Evolutionary conservation across 2,113 vertebrate genomes (phyloP).

Genomic region (Hyaena hyaena): DNA sequence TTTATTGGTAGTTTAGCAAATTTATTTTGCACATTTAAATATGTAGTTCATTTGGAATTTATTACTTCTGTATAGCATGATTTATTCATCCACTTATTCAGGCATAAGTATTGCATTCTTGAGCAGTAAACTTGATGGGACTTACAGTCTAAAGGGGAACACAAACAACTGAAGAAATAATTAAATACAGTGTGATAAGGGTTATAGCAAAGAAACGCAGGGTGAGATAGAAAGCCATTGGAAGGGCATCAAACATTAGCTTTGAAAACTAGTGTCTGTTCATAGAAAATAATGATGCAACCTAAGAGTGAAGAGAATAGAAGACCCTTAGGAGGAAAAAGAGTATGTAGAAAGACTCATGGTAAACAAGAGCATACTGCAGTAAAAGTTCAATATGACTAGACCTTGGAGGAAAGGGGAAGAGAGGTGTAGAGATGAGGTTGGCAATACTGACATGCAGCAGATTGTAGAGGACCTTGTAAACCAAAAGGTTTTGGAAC

Average conservation of each 20-base stretch:
- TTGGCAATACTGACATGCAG: neutral
- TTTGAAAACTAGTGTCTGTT: neutral
- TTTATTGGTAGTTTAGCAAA: neutral
- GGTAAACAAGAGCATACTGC: neutral
- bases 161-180: neutral
- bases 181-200: neutral
- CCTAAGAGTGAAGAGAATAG: neutral
- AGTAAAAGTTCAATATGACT: neutral
- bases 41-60: neutral
- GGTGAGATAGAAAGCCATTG: neutral
- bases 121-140: neutral
- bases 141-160: neutral
- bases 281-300: neutral
- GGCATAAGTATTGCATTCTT: neutral
- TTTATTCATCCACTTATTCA: neutral
- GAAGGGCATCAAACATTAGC: neutral
- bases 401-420: neutral
- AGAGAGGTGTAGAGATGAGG: neutral
- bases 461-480: neutral
- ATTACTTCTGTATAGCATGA: neutral
- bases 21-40: conserved; percentile 20
- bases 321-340: neutral
- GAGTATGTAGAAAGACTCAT: neutral
- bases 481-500: neutral
- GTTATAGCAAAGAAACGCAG: neutral